These are phyloP conservation scores for Ammodytes dubius DNA, from an alignment of 2,113 vertebrate species.

Conservation along the genomic window DNA sequence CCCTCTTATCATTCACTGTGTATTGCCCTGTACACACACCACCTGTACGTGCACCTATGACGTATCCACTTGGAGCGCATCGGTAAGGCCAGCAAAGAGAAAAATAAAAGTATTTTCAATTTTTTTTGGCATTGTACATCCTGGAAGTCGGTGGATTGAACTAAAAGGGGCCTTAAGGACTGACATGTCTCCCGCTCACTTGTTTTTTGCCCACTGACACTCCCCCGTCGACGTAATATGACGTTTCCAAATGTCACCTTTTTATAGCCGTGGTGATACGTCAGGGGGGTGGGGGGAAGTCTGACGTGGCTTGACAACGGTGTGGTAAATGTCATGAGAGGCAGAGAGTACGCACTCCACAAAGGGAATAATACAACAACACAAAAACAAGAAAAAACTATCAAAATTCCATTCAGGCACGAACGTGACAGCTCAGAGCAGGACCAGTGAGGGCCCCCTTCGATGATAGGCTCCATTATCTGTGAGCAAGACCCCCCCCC, in stretches of 20 bases:
- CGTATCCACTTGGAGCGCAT: conserved; percentile 21
- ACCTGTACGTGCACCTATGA: conserved; percentile 22
- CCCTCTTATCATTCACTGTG: not conserved
- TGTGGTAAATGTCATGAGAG: conserved; percentile 53
- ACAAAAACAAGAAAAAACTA: conserved; percentile 46
- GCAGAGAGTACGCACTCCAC: conserved; percentile 44
- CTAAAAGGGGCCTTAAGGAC: conserved; percentile 32
- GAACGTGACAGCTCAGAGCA: conserved; percentile 68
- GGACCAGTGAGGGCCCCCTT: conserved; percentile 29
- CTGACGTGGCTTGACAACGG: conserved; percentile 35
- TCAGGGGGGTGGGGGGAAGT: conserved; percentile 4
- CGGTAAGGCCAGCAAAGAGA: conserved; percentile 22
- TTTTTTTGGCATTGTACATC: conserved; percentile 52
- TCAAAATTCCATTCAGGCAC: conserved; percentile 78
- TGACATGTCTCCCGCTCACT: conserved; percentile 21
- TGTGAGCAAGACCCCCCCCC: conserved; percentile 33
- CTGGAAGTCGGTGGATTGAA: conserved; percentile 66
- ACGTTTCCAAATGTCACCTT: conserved; percentile 57
- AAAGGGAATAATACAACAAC: conserved; percentile 20
- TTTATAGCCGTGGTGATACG: not conserved
- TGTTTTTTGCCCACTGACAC: conserved; percentile 18
- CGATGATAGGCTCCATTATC: conserved; percentile 24
- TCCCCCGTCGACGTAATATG: not conserved
- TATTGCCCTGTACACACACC: not conserved
- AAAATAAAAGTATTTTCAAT: conserved; percentile 34